Conservation (phyloP, 1,140 invertebrate species). For the Drosophila ambigua region DNA sequence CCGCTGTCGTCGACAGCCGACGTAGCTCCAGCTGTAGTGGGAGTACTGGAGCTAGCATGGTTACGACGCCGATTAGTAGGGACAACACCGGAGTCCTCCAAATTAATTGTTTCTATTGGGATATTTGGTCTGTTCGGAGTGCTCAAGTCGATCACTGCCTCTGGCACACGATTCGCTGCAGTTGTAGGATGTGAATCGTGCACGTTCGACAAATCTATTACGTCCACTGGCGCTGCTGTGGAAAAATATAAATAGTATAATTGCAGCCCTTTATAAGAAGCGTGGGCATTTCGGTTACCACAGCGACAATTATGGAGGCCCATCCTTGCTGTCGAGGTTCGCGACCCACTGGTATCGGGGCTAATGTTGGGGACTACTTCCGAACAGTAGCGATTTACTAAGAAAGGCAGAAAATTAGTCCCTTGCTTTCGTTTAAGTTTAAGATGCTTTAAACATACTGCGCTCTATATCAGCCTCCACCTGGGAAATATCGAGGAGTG, state of each 20-base stretch:
- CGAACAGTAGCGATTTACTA: conserved; percentile 35
- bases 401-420: neutral
- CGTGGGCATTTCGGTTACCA: neutral
- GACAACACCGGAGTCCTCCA: neutral
- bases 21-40: neutral
- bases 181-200: neutral
- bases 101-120: neutral
- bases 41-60: too few relatives aligned
- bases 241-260: neutral
- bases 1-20: conserved; percentile 8
- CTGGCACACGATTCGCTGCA: conserved; percentile 3
- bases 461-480: conserved; percentile 22
- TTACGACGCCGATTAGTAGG: too few relatives aligned
- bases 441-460: conserved; percentile 20
- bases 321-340: conserved; percentile 21
- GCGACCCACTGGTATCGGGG: neutral
- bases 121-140: conserved; percentile 4
- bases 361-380: neutral
- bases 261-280: neutral
- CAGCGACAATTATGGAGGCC: neutral
- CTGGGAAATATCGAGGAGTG: neutral
- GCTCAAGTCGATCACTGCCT: conserved; percentile 39
- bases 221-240: conserved; percentile 31
- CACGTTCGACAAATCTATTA: conserved; percentile 46
- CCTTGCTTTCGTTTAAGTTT: too few relatives aligned